Evolutionary conservation across 2,113 vertebrate genomes (phyloP).

Genomic region (Motacilla alba): DNA sequence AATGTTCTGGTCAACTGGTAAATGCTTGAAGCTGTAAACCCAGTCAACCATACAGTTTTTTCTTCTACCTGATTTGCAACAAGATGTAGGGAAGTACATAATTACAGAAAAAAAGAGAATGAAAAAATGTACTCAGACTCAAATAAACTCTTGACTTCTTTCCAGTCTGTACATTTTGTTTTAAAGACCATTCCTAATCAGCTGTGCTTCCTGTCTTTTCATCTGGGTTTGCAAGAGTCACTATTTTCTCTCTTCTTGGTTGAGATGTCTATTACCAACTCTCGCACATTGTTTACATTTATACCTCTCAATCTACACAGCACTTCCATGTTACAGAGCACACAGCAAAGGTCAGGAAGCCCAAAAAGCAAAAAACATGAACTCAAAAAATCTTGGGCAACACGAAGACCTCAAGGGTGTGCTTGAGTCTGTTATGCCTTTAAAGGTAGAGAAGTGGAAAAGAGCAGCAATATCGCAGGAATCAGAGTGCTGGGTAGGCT

Average conservation of each 20-base stretch:
- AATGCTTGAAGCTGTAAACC: background rate
- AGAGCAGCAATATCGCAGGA: background rate
- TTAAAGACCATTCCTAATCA: background rate
- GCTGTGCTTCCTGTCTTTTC: background rate
- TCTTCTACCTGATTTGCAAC: background rate
- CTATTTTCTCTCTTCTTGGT: background rate
- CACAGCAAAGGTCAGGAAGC: background rate
- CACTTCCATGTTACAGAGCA: background rate
- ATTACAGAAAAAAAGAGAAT: background rate
- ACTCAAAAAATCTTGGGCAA: background rate
- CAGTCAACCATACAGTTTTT: background rate
- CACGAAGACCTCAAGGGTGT: background rate
- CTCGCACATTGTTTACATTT: background rate
- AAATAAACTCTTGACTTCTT: background rate
- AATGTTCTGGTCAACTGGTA: background rate
- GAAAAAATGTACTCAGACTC: background rate
- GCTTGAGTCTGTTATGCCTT: background rate
- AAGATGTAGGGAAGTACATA: background rate
- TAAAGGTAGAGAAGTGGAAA: background rate
- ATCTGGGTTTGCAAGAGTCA: background rate
- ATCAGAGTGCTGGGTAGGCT: background rate
- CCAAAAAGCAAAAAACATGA: background rate
- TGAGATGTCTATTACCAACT: background rate
- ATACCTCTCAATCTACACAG: background rate
- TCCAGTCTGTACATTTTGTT: background rate